phyloP scores from a whole-genome alignment of 2,113 vertebrate genomes.

The Crotalus helleri region DNA sequence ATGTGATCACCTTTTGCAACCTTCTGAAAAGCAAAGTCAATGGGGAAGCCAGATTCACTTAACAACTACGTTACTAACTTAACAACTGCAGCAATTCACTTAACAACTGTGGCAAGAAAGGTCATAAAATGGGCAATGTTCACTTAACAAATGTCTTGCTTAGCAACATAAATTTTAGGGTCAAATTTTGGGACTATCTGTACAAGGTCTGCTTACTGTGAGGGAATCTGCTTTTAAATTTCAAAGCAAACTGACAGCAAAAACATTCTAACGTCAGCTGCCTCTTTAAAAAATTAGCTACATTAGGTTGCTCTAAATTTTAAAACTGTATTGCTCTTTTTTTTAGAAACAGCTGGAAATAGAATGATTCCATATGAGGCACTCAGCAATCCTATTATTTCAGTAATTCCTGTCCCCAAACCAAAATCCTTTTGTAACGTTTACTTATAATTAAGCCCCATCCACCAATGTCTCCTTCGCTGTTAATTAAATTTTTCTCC shows the following conservation, averaged over 20 bases:
- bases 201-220: not conserved
- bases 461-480: not conserved
- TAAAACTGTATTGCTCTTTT: not conserved
- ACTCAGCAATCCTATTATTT: not conserved
- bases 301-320: not conserved
- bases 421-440: not conserved
- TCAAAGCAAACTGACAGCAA: not conserved
- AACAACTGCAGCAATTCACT: not conserved
- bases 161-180: not conserved
- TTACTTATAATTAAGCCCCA: not conserved
- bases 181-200: not conserved
- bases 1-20: not conserved
- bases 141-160: not conserved
- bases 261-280: not conserved
- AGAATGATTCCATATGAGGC: not conserved
- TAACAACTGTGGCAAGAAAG: not conserved
- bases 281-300: not conserved
- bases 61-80: not conserved
- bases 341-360: not conserved
- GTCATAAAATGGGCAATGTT: not conserved
- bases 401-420: not conserved
- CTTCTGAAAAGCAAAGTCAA: not conserved
- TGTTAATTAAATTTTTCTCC: not conserved
- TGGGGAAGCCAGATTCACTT: not conserved
- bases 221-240: not conserved